Evolutionary conservation across 2,113 vertebrate species (phyloP), one percentile per base, ranked within the genome.

Genomic region (Nothoprocta perdicaria): DNA sequence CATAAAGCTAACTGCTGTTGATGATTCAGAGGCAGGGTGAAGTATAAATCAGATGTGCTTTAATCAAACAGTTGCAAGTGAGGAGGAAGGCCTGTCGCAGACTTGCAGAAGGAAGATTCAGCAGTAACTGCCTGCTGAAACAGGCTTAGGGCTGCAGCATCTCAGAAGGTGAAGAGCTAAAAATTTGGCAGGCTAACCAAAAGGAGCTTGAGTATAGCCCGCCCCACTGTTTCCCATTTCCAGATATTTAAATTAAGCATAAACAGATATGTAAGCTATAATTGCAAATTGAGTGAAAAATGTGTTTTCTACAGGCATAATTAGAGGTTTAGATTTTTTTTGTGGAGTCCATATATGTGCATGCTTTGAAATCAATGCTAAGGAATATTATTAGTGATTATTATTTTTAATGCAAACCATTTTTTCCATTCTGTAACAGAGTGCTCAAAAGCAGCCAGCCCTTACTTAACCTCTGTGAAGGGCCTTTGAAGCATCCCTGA

Each of bases 231-330:
- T 84, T 45, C 45, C 81, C 7, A 80, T 29, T 12, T 75, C 43
- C 80, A 81, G 76, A 69, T 93, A 82, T 63, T 93, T 84, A 74
- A 62, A 88, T 53, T 68, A 86, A 88, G 87, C 76, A 75, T 63
- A 92, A 92, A 93, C 17, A 92, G 55, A 76, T 71, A 77, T 46
- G 38, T 1, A 57, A 2, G 4, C 29, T n/a, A 38, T 85, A 48
- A 77, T 15, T 41, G 53, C 40, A 40, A 22, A 3, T 0, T 0
- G 53, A 68, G 6, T 35, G 79, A 21, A 83, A 55, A 40, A 15
- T 4, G 7, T 75, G 11, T n/a, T 85, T 62, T 69, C 69, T 40
- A 18, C 4, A 24, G 7, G 22, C 38, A 9, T 53, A 55, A 45
- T 33, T 43, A 73, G 19, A 83, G 26, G 13, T 3, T 78, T 68